Base-by-base conservation (phyloP, 2,888 invertebrate genomes). In the Thera obeliscata region DNA sequence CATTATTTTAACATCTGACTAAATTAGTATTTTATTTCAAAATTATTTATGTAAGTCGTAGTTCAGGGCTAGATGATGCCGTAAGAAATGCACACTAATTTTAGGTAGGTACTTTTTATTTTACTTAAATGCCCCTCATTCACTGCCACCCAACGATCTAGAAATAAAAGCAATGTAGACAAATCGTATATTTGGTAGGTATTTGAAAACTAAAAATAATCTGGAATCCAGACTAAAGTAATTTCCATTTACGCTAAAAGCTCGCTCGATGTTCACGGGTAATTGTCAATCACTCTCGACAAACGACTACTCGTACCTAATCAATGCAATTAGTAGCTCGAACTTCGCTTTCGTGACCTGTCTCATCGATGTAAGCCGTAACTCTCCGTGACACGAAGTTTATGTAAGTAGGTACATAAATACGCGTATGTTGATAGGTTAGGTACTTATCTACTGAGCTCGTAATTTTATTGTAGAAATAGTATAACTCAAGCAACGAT, bases 251-350 rank as follows among this genome's bases (percentile, higher is more conserved):
- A 9, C 2, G 33, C 52, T 52, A 61, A 69, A 66, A 67, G 66
- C 56, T 36, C 46, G 38, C 67, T 58, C 61, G 71, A 61, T 48
- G 63, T 59, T 56, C 54, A 57, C 65, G 59, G 68, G 69, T 71
- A 72, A 74, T 73, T 71, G 72, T 74, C 72, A 71, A 73, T 74
- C 74, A 73, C 70, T 70, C 64, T 56, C 71, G 65, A 64, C 57
- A 65, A 68, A 69, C 70, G 70, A 61, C 65, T 43, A 38, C 38
- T 6, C 41, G 41, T 68, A 22, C 22, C 57, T 61, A 68, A 66
- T 33, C 64, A 64, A 61, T 64, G 62, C 64, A 68, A 71, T 74
- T 69, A 74, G 70, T 59, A 64, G 65, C 61, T 68, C 50, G 57
- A 65, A 70, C 66, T 71, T 71, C 46, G 57, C 56, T 56, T 66